Percentiles rank a stretch among this genome's conserved stretches.
phyloP scores from a whole-genome alignment of 1,140 invertebrate genomes.

The Phortica variegata region DNA sequence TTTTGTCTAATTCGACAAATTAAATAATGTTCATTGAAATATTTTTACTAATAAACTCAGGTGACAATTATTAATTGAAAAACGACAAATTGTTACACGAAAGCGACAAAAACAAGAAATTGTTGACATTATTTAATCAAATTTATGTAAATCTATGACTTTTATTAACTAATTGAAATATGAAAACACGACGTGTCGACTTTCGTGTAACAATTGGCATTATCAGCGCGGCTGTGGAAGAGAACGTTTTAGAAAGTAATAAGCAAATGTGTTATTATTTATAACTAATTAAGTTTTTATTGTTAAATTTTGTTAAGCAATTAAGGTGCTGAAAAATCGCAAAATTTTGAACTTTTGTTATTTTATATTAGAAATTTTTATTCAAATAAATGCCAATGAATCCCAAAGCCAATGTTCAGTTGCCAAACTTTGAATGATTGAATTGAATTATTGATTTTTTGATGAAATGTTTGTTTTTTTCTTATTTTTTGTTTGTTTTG shows the following conservation, averaged over 20 bases:
- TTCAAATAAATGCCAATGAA: no score
- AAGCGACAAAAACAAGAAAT: conserved; percentile 3
- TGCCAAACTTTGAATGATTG: background rate
- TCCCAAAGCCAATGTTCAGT: background rate
- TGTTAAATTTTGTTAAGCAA: background rate
- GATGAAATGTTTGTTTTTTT: no score
- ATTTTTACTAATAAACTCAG: no score
- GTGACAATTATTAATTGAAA: no score
- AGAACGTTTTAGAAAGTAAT: conserved; percentile 15
- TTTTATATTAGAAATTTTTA: no score
- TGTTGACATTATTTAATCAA: no score
- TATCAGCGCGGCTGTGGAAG: conserved; percentile 30
- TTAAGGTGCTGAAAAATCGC: background rate
- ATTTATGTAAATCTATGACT: no score
- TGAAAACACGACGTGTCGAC: conserved; percentile 25
- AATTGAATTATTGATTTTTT: background rate
- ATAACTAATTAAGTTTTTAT: background rate
- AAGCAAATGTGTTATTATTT: no score
- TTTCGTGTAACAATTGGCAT: conserved; percentile 56
- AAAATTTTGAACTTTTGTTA: background rate
- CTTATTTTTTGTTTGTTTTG: no score
- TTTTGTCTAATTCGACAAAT: no score
- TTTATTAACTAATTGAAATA: no score
- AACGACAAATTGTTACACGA: conserved; percentile 13
- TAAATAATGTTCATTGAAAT: no score